phyloP scores from a whole-genome alignment of 2,888 invertebrate genomes.

The Microplitis manilae region DNA sequence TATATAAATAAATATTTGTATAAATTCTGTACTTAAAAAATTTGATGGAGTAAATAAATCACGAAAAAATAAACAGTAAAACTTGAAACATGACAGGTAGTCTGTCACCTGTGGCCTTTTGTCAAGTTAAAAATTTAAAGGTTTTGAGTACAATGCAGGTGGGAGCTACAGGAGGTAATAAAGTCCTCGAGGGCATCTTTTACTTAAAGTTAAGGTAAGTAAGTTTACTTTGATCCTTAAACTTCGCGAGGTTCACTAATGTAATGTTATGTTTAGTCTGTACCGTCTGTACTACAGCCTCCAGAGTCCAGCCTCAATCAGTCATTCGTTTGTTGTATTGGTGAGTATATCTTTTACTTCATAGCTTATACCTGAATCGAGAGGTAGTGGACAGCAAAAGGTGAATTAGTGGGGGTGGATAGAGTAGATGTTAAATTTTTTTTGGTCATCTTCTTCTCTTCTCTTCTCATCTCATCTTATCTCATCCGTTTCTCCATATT shows the following conservation, averaged over 20 bases:
- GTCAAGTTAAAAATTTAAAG: background rate
- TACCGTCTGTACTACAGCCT: no score
- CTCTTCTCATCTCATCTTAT: constrained; percentile 13
- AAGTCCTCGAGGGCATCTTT: constrained; percentile 21
- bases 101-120: background rate
- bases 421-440: constrained; percentile 28
- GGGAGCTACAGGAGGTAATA: constrained; percentile 25
- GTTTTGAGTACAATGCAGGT: constrained; percentile 7
- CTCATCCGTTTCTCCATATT: background rate
- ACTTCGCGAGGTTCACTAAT: no score
- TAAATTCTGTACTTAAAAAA: background rate
- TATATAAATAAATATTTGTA: background rate
- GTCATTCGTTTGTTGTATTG: background rate
- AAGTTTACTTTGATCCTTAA: background rate
- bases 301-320: no score
- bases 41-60: background rate
- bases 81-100: background rate
- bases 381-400: constrained; percentile 36
- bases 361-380: constrained; percentile 30
- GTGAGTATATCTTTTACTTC: background rate
- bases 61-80: background rate
- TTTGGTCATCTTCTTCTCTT: constrained; percentile 8
- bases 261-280: no score
- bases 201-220: constrained; percentile 10
- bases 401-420: constrained; percentile 33